These are phyloP conservation scores for Rhizoglyphus robini DNA, from an alignment of 1,140 invertebrate genomes.

Conservation along the genomic window DNA sequence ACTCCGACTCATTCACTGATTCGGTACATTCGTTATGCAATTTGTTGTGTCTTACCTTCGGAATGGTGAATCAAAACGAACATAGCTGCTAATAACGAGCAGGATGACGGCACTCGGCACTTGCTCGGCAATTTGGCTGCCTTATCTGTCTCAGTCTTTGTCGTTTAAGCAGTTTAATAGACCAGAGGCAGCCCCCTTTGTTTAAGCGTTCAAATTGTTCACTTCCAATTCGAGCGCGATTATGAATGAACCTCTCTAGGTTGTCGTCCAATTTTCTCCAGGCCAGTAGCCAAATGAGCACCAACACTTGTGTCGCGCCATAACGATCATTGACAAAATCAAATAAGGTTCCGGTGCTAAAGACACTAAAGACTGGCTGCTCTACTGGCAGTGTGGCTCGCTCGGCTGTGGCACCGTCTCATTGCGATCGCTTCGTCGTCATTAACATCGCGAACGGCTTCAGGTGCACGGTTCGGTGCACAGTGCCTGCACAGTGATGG, in stretches of 20 bases:
- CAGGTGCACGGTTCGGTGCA: neutral
- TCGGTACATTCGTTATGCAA: slow-evolving; percentile 5
- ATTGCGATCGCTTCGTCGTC: neutral
- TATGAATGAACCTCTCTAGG: neutral
- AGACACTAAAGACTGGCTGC: neutral
- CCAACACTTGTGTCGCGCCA: neutral
- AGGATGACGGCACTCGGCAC: neutral
- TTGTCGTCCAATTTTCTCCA: neutral
- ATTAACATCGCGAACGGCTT: neutral
- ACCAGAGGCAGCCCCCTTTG: neutral
- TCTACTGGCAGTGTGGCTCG: neutral
- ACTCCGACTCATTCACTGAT: neutral
- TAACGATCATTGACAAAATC: slow-evolving; percentile 16
- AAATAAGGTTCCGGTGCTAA: slow-evolving; percentile 18
- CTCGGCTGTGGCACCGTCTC: neutral
- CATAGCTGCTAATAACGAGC: neutral
- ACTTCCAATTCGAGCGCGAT: neutral
- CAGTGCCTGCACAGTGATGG: neutral
- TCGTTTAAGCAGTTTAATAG: slow-evolving; percentile 5
- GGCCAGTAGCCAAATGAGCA: neutral
- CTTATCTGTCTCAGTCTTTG: neutral
- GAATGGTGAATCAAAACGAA: neutral
- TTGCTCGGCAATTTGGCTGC: neutral
- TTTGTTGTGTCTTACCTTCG: neutral
- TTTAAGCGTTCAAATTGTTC: neutral